Evolutionary conservation across 2,888 invertebrate genomes (phyloP), one percentile per base, ranked within the genome.

Genomic region (Choristoneura rosaceana): DNA sequence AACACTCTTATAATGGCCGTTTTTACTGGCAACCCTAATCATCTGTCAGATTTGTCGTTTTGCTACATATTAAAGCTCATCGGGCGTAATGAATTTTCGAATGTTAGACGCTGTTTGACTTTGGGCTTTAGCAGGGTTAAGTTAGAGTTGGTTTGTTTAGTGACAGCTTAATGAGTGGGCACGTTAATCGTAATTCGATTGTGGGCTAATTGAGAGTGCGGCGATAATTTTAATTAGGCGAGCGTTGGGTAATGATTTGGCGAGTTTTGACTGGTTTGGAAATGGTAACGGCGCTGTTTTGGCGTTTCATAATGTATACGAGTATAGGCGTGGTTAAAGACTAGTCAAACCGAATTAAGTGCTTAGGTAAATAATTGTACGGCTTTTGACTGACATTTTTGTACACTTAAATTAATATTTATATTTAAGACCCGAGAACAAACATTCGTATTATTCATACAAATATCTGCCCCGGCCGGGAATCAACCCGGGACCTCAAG

Each of bases 1-100:
- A 93, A 93, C 92, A 92, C 90, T 90, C 87, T 55, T 86, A 91
- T 93, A 93, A 92, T 93, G 92, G 92, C 80, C 86, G 84, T 90
- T 92, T 92, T 92, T 91, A 89, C 81, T 88, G 86, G 93, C 85
- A 92, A 93, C 93, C 93, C 93, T 93, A 92, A 92, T 94, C 93
- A 94, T 80, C 85, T 90, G 93, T 93, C 93, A 92, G 93, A 92
- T 94, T 93, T 93, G 81, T 86, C 84, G 86, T 87, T 88, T 87
- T 88, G 86, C 81, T 82, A 81, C 83, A 82, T 84, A 84, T 86
- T 88, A 81, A 81, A 85, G 80, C 84, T 86, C 82, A 84, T 87
- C 83, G 81, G 84, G 79, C 79, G 87, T 91, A 90, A 92, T 91
- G 87, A 90, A 87, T 89, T 84, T 84, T 77, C 84, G 85, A 87